These are phyloP conservation scores for Zygothrica quintamaculata DNA, from an alignment of 2,888 invertebrate species.

Conservation along the genomic window DNA sequence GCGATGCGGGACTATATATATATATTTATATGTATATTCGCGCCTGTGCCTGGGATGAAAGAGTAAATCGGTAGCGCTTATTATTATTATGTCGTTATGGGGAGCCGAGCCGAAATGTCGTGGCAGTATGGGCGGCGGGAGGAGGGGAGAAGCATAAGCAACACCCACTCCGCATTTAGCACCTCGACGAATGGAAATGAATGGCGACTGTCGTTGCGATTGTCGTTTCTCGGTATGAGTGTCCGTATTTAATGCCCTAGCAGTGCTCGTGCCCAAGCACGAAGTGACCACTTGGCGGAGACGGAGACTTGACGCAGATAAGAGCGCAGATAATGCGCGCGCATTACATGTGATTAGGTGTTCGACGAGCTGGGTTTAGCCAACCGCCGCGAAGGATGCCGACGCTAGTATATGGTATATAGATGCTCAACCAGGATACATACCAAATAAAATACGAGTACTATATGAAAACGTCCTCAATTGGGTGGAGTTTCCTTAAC, in stretches of 20 bases:
- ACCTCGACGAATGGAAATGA: conserved; percentile 73
- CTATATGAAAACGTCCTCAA: no score
- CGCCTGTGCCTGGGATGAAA: conserved; percentile 75
- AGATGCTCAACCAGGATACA: conserved; percentile 18
- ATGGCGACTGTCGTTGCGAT: conserved; percentile 53
- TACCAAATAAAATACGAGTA: not conserved
- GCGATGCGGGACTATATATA: conserved; percentile 57
- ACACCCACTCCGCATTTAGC: conserved; percentile 76
- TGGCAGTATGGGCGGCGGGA: no score
- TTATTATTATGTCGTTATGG: conserved; percentile 58
- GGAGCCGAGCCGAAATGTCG: conserved; percentile 21
- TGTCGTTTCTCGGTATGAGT: conserved; percentile 33
- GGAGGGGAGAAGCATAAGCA: conserved; percentile 40
- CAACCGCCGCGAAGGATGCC: conserved; percentile 78
- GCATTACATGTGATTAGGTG: conserved; percentile 85
- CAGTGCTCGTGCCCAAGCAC: conserved; percentile 37
- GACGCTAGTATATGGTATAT: conserved; percentile 44
- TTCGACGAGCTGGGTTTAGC: conserved; percentile 80
- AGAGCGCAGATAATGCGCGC: conserved; percentile 85
- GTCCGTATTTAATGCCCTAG: conserved; percentile 30
- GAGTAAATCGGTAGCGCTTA: conserved; percentile 76
- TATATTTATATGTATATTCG: no score
- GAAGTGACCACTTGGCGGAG: conserved; percentile 54
- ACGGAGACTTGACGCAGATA: conserved; percentile 63
- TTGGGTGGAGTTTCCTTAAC: conserved; percentile 36